Evolutionary conservation across 2,888 invertebrate genomes (phyloP).

Genomic region (Perdita meconis): DNA sequence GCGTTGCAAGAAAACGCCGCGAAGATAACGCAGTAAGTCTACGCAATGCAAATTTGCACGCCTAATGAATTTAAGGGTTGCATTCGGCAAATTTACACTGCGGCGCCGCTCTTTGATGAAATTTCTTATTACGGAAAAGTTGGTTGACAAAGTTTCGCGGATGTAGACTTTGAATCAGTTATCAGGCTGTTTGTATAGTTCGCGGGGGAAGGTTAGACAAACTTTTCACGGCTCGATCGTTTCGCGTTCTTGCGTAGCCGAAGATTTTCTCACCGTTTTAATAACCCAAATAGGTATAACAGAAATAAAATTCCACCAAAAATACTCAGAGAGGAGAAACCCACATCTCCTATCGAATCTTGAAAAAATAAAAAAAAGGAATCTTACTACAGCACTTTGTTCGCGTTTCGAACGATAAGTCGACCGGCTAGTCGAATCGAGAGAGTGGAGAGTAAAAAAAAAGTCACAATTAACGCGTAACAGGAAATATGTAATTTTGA

Average conservation of each 20-base stretch:
- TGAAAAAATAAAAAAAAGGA: too few relatives aligned
- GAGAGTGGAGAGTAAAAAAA: too few relatives aligned
- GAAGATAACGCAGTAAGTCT: neutral
- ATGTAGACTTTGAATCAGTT: neutral
- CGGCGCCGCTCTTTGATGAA: conserved; percentile 1
- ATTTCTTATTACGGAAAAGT: conserved; percentile 2
- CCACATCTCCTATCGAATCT: too few relatives aligned
- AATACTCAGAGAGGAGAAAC: too few relatives aligned
- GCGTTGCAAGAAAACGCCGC: neutral
- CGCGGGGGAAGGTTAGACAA: neutral
- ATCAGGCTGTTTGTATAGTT: neutral
- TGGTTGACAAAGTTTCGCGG: neutral
- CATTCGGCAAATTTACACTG: conserved; percentile 21
- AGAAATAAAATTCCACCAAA: neutral
- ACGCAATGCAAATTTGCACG: conserved; percentile 21
- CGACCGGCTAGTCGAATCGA: too few relatives aligned
- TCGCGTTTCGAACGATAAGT: too few relatives aligned
- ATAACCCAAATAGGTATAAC: too few relatives aligned
- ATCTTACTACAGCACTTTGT: too few relatives aligned
- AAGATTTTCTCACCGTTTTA: neutral
- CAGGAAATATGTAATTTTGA: too few relatives aligned
- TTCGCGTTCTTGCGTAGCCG: neutral
- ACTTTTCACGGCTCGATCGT: neutral
- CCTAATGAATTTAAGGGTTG: conserved; percentile 19
- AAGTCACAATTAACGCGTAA: too few relatives aligned